Conservation (phyloP, 2,113 vertebrate species). For the Trichechus manatus region DNA sequence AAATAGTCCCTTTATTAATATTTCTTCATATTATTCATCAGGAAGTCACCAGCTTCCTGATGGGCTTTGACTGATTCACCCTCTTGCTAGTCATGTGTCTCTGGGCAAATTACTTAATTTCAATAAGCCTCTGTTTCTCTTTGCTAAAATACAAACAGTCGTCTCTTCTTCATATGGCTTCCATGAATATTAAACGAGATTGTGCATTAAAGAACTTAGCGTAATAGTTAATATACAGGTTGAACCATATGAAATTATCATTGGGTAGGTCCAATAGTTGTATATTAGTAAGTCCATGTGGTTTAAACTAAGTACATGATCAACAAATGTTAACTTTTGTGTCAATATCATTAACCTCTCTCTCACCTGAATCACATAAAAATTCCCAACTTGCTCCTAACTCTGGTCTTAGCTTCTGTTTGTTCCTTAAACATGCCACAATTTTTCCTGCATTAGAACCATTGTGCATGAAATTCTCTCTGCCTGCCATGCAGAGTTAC, state of each 20-base stretch:
- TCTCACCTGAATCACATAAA: background rate
- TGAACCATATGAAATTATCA: background rate
- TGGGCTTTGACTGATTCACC: background rate
- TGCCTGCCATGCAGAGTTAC: background rate
- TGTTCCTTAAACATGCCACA: conserved; percentile 2
- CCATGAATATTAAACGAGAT: background rate
- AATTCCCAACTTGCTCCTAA: background rate
- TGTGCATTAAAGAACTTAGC: background rate
- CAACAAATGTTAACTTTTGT: conserved; percentile 32
- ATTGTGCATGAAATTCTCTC: background rate
- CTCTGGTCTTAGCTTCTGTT: background rate
- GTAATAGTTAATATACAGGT: background rate
- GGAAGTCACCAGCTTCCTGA: background rate
- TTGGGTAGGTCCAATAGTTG: background rate
- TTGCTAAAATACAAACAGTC: background rate
- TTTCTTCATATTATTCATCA: background rate
- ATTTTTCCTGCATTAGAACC: conserved; percentile 11
- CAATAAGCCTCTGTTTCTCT: conserved; percentile 9
- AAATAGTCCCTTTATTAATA: background rate
- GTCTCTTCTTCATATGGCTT: background rate
- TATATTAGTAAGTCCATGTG: background rate
- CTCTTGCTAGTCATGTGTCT: background rate
- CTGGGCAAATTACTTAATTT: background rate
- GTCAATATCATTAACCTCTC: background rate
- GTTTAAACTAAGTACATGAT: background rate